Conservation (phyloP, 2,797 vertebrate genomes). For the Rhodeus uyekii region DNA sequence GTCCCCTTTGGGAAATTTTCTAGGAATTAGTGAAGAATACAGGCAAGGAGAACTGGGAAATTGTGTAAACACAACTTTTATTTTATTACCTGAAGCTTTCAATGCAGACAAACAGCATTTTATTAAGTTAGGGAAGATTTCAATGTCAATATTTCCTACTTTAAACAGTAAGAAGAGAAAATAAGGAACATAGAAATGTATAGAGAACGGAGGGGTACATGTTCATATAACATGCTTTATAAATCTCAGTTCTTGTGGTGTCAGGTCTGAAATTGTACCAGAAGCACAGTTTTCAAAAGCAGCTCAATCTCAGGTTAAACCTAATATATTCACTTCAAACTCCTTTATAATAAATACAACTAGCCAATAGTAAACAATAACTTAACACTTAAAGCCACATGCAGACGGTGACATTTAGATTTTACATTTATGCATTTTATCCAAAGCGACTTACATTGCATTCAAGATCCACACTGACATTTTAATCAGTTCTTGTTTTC, state of each 20-base stretch:
- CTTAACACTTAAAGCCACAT: not conserved
- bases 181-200: no score
- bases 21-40: not conserved
- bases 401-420: no score
- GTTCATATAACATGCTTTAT: not conserved
- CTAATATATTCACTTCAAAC: not conserved
- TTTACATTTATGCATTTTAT: no score
- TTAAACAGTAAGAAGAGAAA: not conserved
- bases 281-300: not conserved
- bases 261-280: not conserved
- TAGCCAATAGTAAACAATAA: not conserved
- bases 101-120: constrained; percentile 1
- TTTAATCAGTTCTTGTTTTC: no score
- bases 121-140: not conserved
- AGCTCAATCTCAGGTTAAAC: not conserved
- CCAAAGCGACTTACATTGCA: no score
- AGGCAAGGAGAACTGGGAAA: not conserved
- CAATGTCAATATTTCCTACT: not conserved
- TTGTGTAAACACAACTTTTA: constrained; percentile 6
- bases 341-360: not conserved
- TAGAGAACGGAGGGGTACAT: not conserved
- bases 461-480: no score
- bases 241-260: not conserved
- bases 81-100: not conserved
- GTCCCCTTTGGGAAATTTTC: constrained; percentile 4